A percentile compares a stretch with the other conserved stretches of the same genome.
These are phyloP conservation scores for Aradophagus sp. DNA, from an alignment of 1,140 invertebrate genomes.

Conservation along the genomic window DNA sequence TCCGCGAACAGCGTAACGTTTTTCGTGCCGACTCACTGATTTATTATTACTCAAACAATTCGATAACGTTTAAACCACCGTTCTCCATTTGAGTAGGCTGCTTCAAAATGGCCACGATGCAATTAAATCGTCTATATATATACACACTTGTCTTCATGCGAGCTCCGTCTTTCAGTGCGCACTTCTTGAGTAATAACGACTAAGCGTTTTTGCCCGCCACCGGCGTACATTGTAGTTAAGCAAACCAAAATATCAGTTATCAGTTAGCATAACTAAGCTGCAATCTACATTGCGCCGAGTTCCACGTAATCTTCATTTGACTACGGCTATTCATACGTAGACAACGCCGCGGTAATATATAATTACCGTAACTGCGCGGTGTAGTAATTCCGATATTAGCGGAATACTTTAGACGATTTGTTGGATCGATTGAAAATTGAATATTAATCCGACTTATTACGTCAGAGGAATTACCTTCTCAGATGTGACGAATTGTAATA, in stretches of 20 bases:
- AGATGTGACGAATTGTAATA: too few species aligned
- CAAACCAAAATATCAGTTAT: slow-evolving; percentile 47
- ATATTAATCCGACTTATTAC: slow-evolving; percentile 6
- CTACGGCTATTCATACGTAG: slow-evolving; percentile 21
- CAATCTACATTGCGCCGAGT: slow-evolving; percentile 28
- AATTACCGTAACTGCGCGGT: slow-evolving; percentile 31
- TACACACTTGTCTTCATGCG: slow-evolving; percentile 25
- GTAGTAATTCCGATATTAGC: slow-evolving; percentile 37
- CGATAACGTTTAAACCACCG: too few species aligned
- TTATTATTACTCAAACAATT: too few species aligned
- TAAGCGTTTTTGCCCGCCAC: slow-evolving; percentile 32
- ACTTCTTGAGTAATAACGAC: slow-evolving; percentile 39
- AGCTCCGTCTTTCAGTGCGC: slow-evolving; percentile 20
- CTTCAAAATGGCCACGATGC: too few species aligned
- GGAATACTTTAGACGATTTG: slow-evolving; percentile 34
- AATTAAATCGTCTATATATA: too few species aligned
- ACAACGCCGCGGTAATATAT: slow-evolving; percentile 36
- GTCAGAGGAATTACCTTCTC: background rate
- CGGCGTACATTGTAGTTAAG: slow-evolving; percentile 27
- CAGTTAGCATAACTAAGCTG: slow-evolving; percentile 34
- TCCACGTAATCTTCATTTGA: slow-evolving; percentile 36
- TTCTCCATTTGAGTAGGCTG: too few species aligned
- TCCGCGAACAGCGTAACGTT: too few species aligned
- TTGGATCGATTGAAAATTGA: slow-evolving; percentile 19
- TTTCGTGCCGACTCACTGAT: too few species aligned